Conservation (phyloP, 1,140 invertebrate genomes). For the Adoxophyes honmai region DNA sequence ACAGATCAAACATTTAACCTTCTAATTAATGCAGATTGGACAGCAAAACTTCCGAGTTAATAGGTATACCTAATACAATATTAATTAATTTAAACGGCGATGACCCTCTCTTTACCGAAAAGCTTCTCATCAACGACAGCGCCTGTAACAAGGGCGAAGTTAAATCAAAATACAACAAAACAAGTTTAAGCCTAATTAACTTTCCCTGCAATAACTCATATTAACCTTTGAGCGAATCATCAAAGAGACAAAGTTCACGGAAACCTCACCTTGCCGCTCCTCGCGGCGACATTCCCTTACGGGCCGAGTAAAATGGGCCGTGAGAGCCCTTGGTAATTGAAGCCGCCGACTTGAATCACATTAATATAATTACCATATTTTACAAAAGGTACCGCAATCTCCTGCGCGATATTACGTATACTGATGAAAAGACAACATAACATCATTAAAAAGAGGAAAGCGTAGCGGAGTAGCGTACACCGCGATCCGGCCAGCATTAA, state of each 20-base stretch:
- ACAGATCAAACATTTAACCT: too few species aligned
- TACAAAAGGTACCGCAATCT: conserved; percentile 3
- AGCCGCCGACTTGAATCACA: conserved; percentile 23
- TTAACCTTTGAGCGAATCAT: conserved; percentile 20
- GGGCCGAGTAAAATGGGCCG: conserved; percentile 1
- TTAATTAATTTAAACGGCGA: not conserved
- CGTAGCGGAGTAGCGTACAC: not conserved
- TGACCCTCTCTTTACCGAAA: not conserved
- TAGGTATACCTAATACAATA: not conserved
- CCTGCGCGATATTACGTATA: not conserved
- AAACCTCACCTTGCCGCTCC: conserved; percentile 7
- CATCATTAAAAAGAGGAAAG: conserved; percentile 18
- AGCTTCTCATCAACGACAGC: not conserved
- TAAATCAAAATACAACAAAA: conserved; percentile 14
- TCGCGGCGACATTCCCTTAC: conserved; percentile 12
- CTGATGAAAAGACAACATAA: conserved; percentile 14
- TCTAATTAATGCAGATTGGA: too few species aligned
- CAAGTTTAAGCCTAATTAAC: conserved; percentile 22
- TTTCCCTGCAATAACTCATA: conserved; percentile 22
- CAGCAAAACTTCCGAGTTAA: too few species aligned
- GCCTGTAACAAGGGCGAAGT: not conserved
- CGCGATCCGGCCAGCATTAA: not conserved
- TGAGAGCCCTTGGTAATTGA: not conserved
- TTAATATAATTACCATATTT: conserved; percentile 20
- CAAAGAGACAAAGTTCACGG: conserved; percentile 8